A percentile compares a stretch with the other conserved stretches of the same genome.
Conservation (phyloP, 2,113 vertebrate species). For the Parus major region DNA sequence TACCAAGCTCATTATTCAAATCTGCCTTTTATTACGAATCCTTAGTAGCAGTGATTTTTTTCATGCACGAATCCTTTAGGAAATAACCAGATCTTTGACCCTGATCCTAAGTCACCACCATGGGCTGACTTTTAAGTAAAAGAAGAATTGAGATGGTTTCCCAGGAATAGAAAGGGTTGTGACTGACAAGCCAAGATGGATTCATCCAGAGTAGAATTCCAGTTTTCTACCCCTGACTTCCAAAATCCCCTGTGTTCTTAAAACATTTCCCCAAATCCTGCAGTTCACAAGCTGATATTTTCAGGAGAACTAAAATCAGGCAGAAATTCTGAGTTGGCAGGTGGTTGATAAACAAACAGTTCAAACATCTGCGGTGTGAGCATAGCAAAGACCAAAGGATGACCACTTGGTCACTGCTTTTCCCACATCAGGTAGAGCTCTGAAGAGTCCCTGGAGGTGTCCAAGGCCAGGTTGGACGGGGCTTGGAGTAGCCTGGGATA, state of each 20-base stretch:
- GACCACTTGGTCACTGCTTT: not conserved
- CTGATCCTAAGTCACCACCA: not conserved
- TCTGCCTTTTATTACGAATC: not conserved
- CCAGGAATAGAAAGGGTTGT: not conserved
- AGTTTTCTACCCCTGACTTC: not conserved
- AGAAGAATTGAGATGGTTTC: not conserved
- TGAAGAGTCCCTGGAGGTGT: not conserved
- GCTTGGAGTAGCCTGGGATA: not conserved
- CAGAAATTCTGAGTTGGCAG: not conserved
- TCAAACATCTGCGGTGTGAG: not conserved
- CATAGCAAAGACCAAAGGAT: not conserved
- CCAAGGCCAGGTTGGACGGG: rapidly evolving
- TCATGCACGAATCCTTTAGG: rapidly evolving
- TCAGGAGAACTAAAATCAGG: not conserved
- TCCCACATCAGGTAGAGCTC: not conserved
- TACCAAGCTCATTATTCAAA: not conserved
- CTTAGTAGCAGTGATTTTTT: not conserved
- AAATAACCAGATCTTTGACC: not conserved
- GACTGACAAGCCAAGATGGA: not conserved
- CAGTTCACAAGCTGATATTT: not conserved
- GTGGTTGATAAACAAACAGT: not conserved
- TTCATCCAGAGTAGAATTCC: not conserved
- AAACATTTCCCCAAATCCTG: not conserved
- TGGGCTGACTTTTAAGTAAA: not conserved
- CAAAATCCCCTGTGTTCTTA: not conserved